Percentiles rank a stretch among this genome's conserved stretches.
Conservation (phyloP, 2,888 invertebrate genomes). For the Clitarchus hookeri region DNA sequence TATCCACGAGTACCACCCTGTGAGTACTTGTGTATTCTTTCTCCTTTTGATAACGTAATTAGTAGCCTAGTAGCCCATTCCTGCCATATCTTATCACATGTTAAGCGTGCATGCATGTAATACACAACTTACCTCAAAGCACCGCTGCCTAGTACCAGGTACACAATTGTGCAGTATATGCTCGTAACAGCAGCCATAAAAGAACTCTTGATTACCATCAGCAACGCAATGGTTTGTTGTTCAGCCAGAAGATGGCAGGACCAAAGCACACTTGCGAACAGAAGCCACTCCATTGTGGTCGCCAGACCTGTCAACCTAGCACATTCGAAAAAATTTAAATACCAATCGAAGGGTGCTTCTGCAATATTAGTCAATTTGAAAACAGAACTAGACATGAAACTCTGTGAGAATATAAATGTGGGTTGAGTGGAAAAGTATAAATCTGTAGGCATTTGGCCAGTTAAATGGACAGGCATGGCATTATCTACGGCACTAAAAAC, state of each 20-base stretch:
- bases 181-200: slow-evolving; percentile 78
- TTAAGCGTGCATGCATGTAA: neutral
- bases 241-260: slow-evolving; percentile 84
- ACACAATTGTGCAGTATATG: slow-evolving; percentile 76
- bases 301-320: slow-evolving; percentile 62
- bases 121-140: slow-evolving; percentile 67
- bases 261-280: slow-evolving; percentile 76
- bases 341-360: no score
- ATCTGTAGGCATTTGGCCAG: no score
- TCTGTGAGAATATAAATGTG: no score
- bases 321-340: slow-evolving; percentile 26
- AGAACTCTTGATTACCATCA: slow-evolving; percentile 79
- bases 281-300: slow-evolving; percentile 64
- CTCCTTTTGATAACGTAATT: no score
- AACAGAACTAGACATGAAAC: no score
- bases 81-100: neutral
- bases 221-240: slow-evolving; percentile 79
- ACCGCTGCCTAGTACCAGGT: slow-evolving; percentile 69
- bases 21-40: no score
- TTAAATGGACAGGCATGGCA: no score
- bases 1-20: no score
- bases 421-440: no score
- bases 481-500: no score
- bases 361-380: no score
- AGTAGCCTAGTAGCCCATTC: no score